Evolutionary conservation across 2,888 invertebrate genomes (phyloP).

Genomic region (Sabellastarte sp.): DNA sequence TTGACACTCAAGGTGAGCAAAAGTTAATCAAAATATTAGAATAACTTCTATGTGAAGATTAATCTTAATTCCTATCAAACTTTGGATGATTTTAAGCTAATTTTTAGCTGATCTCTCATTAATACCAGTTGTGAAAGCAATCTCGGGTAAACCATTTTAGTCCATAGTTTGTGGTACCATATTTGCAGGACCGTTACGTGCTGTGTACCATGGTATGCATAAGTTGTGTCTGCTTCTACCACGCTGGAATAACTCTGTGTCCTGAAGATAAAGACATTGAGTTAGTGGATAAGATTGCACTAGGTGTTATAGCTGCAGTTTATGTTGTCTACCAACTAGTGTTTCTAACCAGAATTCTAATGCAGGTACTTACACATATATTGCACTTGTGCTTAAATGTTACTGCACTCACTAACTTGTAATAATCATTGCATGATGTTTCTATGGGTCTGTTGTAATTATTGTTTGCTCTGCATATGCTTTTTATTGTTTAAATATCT

Average conservation of each 20-base stretch:
- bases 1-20: no score
- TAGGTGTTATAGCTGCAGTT: background rate
- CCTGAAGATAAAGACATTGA: background rate
- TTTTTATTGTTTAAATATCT: background rate
- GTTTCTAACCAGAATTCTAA: background rate
- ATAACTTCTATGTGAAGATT: no score
- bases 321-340: background rate
- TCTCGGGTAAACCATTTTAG: no score
- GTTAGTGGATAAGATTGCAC: background rate
- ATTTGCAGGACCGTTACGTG: conserved; percentile 38
- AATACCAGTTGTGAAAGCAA: no score
- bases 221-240: conserved; percentile 53
- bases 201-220: conserved; percentile 54
- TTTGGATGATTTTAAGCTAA: no score
- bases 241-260: conserved; percentile 42
- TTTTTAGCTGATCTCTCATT: no score
- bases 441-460: background rate
- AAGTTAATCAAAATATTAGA: no score
- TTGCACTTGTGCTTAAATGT: no score
- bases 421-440: no score
- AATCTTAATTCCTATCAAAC: no score
- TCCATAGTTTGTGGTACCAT: no score
- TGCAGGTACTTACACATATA: background rate
- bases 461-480: background rate
- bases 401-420: no score